phyloP scores from a whole-genome alignment of 2,113 vertebrate species.

The Petrocephalus zakoni region DNA sequence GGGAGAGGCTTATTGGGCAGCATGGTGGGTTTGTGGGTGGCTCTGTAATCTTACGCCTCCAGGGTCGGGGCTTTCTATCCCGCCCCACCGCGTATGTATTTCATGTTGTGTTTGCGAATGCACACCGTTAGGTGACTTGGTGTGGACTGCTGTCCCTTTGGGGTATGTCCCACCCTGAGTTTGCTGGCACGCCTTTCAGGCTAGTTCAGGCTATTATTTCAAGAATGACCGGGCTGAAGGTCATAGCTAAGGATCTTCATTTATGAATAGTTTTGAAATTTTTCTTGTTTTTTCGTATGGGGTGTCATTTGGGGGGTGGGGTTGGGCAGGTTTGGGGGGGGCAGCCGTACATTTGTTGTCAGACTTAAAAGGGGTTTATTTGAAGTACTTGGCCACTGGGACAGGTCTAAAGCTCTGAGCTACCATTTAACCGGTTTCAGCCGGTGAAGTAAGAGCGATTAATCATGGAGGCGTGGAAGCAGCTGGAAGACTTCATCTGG shows the following conservation, averaged over 20 bases:
- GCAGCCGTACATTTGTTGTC: neutral
- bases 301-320: conserved; percentile 9
- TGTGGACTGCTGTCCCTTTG: neutral
- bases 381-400: neutral
- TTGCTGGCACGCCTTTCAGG: neutral
- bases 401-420: conserved; percentile 49
- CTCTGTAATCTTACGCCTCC: neutral
- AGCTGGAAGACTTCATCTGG: neutral
- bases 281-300: conserved; percentile 25
- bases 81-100: neutral
- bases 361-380: neutral
- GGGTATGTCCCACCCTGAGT: neutral
- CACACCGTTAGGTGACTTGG: neutral
- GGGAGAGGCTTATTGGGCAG: neutral
- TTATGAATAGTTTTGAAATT: conserved; percentile 25
- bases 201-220: conserved; percentile 63
- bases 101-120: neutral
- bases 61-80: neutral
- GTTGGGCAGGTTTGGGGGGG: too few species aligned
- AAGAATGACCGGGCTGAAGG: conserved; percentile 80
- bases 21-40: neutral
- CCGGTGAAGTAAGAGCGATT: conserved; percentile 5
- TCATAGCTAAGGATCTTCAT: conserved; percentile 78
- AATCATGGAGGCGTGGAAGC: neutral
- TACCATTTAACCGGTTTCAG: conserved; percentile 48